Evolutionary conservation across 2,888 invertebrate species (phyloP), one percentile per base, ranked within the genome.

Genomic region (Apodemia zela): DNA sequence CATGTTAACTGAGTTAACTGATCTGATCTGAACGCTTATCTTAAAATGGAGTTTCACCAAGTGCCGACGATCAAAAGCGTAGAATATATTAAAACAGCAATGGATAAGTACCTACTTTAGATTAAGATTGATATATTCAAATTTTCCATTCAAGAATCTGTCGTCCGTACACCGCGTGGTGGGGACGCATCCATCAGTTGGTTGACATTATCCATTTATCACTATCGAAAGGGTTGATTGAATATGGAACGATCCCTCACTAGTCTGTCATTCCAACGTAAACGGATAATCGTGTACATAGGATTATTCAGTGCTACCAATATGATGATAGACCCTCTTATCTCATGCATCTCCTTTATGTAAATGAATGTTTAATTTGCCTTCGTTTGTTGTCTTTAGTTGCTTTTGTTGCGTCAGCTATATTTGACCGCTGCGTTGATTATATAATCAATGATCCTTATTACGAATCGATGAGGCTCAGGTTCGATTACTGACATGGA

Each of bases 171-270:
- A 21, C 58, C 62, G 42, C 42, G 69, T 70, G 71, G 72, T 71
- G 70, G 73, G 72, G 72, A 73, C 73, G 71, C 81, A 84, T 85
- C 84, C 77, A 82, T 85, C 84, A 84, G 72, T 62, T 65, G 65
- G 68, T 66, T 78, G 85, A 84, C 83, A 74, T 74, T 73, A 75
- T 78, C 78, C 81, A 85, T 86, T 85, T 84, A 86, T 86, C 84
- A 85, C 76, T 76, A 83, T 81, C 79, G 80, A 81, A 84, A 76
- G 84, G 84, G 82, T 83, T 85, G 80, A 84, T 84, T 81, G 84
- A 84, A 82, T 78, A 75, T 75, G 78, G 72, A 65, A 63, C 58
- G 63, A 65, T 59, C 62, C 33, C 18, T 62, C 65, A 59, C 65
- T 49, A 38, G 47, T 38, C 63, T 66, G 79, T 76, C 82, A 79